Conservation (phyloP, 2,888 invertebrate species). For the Harmothoe impar region DNA sequence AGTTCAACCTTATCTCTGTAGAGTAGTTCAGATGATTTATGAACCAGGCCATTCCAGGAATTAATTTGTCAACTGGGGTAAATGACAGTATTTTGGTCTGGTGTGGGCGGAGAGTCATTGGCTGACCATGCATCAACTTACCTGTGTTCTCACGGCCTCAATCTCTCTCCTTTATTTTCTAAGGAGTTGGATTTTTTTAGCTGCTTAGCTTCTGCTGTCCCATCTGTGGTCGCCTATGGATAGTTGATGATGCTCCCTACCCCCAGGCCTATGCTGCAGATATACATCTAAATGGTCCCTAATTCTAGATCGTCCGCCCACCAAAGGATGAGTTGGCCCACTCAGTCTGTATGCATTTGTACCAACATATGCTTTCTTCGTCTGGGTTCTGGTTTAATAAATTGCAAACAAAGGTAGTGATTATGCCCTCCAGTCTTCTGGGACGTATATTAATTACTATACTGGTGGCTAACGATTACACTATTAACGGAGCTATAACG, state of each 20-base stretch:
- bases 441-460: too few relatives aligned
- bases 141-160: neutral
- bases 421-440: too few relatives aligned
- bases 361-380: neutral
- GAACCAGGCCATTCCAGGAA: neutral
- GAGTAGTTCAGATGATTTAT: neutral
- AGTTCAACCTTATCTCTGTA: too few relatives aligned
- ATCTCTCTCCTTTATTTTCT: neutral
- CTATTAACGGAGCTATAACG: too few relatives aligned
- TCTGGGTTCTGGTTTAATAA: too few relatives aligned
- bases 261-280: neutral
- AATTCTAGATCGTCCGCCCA: constrained; percentile 21
- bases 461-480: too few relatives aligned
- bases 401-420: too few relatives aligned
- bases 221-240: too few relatives aligned
- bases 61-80: neutral
- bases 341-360: neutral
- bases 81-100: neutral
- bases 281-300: constrained; percentile 34
- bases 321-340: neutral
- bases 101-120: neutral
- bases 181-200: too few relatives aligned
- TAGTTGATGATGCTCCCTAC: neutral
- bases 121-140: neutral
- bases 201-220: too few relatives aligned